These are phyloP conservation scores for Trichopoda pennipes DNA, from an alignment of 2,888 invertebrate genomes.

Conservation along the genomic window DNA sequence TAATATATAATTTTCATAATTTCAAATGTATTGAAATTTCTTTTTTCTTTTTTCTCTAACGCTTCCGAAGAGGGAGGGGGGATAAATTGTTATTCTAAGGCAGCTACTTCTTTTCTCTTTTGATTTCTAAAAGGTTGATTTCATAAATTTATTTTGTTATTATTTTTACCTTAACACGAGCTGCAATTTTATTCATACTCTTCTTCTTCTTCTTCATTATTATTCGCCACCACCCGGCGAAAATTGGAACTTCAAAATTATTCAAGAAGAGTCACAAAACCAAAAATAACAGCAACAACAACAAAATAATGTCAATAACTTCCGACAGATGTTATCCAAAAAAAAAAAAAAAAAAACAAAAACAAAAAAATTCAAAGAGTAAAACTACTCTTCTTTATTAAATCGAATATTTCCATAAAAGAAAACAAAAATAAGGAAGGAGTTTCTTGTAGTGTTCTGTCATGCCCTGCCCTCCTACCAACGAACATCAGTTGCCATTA, in stretches of 20 bases:
- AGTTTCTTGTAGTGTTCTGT: conserved; percentile 48
- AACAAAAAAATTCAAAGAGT: too few relatives aligned
- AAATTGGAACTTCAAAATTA: conserved; percentile 52
- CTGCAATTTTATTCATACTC: conserved; percentile 47
- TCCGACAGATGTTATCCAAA: conserved; percentile 67
- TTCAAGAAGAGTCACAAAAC: conserved; percentile 44
- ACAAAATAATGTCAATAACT: conserved; percentile 63
- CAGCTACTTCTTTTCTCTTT: conserved; percentile 17
- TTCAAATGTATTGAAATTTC: conserved; percentile 37
- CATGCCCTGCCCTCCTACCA: conserved; percentile 49
- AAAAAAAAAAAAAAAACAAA: too few relatives aligned
- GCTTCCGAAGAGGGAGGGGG: neutral
- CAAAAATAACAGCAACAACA: conserved; percentile 27
- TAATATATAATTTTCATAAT: conserved; percentile 69
- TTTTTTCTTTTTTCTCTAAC: neutral
- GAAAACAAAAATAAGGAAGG: conserved; percentile 38
- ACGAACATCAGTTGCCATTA: conserved; percentile 47
- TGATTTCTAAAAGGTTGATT: conserved; percentile 36
- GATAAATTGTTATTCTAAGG: conserved; percentile 45
- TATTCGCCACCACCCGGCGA: conserved; percentile 38
- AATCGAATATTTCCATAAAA: conserved; percentile 45
- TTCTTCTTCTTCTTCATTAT: too few relatives aligned
- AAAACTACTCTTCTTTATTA: conserved; percentile 20
- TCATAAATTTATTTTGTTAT: conserved; percentile 51
- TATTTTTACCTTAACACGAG: conserved; percentile 67